Evolutionary conservation across 2,888 invertebrate genomes (phyloP), one percentile per base, ranked within the genome.

Genomic region (Melinaea marsaeus): DNA sequence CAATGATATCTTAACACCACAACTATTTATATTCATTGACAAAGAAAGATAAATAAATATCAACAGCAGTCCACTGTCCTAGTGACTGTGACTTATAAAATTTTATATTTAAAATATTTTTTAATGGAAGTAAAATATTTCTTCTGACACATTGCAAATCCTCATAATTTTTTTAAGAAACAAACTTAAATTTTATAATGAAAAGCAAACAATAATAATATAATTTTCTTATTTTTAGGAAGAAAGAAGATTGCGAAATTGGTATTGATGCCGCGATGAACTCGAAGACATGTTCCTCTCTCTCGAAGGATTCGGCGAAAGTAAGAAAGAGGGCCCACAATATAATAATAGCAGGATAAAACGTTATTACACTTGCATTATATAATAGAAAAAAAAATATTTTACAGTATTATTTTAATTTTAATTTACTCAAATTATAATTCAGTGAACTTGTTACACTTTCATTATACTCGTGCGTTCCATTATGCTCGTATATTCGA

Each of bases 221-320:
- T 35, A 55, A 46, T 60, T 37, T 67, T 67, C 58, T 66, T 71
- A 55, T 65, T 84, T 85, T 47, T 78, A 90, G 90, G 60, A 88
- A 88, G 68, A 82, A 85, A 67, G 72, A 67, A n/a, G 82, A 85
- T 46, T 90, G 90, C 9, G 81, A 84, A 7, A 72, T 60, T 0
- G 89, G 88, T 0, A 74, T 86, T 0, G 81, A 83, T 2, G 63
- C 78, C 2, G 84, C 83, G 0, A 74, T 73, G 0, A 80, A 71
- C 13, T 69, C 69, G 0, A 74, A 72, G 4, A 71, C 65, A 3
- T 88, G 88, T 57, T 70, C 67, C 2, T 65, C 71, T 32, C 32
- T 51, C 1, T 72, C 72, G 1, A 72, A 71, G 37, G 77, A 75
- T 9, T 73, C 76, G 4, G 77, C 72, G 6, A 83, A 81, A 80